A percentile compares a stretch with the other conserved stretches of the same genome.
Conservation (phyloP, 2,797 vertebrate genomes). For the Helostoma temminkii region DNA sequence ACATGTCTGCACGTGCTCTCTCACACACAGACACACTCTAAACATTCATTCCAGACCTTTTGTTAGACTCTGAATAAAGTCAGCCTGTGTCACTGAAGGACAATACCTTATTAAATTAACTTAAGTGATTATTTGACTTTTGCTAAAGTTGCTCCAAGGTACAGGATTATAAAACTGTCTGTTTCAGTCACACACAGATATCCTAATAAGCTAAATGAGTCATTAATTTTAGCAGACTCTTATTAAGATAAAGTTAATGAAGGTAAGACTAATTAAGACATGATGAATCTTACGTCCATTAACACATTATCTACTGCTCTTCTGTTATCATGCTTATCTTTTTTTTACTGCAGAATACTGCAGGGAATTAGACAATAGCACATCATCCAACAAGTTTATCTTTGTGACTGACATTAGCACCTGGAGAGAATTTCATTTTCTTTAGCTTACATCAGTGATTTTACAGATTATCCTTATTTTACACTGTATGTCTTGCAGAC, state of each 20-base stretch:
- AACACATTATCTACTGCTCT: conserved; percentile 60
- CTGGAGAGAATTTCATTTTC: conserved; percentile 34
- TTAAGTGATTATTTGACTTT: conserved; percentile 56
- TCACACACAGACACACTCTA: conserved; percentile 12
- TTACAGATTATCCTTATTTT: conserved; percentile 21
- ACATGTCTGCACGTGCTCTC: conserved; percentile 25
- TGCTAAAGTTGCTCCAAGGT: conserved; percentile 58
- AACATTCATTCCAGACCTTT: conserved; percentile 26
- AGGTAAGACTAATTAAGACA: conserved; percentile 83
- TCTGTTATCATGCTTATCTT: conserved; percentile 63
- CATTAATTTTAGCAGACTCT: conserved; percentile 70
- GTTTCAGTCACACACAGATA: conserved; percentile 52
- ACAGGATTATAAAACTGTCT: conserved; percentile 43
- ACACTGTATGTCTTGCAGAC: neutral
- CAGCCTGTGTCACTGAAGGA: conserved; percentile 67
- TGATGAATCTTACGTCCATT: conserved; percentile 78
- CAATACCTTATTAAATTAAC: conserved; percentile 67
- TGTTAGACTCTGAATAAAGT: conserved; percentile 41
- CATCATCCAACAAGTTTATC: conserved; percentile 48
- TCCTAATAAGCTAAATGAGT: conserved; percentile 74
- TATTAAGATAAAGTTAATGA: conserved; percentile 87
- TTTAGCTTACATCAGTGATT: conserved; percentile 14
- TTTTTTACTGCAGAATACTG: conserved; percentile 45
- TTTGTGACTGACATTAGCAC: conserved; percentile 38
- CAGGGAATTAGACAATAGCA: conserved; percentile 47